phyloP scores from a whole-genome alignment of 2,113 vertebrate genomes.

The Cyanoderma ruficeps region DNA sequence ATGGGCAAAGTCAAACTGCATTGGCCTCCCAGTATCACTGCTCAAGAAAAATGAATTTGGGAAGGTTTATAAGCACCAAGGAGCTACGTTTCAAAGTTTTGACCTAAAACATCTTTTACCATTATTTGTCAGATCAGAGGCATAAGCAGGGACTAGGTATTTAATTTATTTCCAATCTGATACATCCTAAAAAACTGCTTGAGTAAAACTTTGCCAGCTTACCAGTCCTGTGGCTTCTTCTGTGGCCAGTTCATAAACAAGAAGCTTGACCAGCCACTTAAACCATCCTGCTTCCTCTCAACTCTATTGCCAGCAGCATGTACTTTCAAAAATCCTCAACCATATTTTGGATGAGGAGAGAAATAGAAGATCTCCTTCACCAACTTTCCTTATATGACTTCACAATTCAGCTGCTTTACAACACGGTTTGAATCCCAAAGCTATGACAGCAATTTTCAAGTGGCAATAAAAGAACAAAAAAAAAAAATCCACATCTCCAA shows the following conservation, averaged over 20 bases:
- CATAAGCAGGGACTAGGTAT: neutral
- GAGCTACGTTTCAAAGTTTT: neutral
- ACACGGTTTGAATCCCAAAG: neutral
- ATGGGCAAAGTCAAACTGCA: neutral
- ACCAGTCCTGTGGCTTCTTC: neutral
- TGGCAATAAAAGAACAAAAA: neutral
- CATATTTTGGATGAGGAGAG: neutral
- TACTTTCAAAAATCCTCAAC: neutral
- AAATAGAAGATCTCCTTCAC: neutral
- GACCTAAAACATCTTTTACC: neutral
- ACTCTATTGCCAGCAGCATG: neutral
- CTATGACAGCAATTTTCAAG: neutral
- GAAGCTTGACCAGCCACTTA: neutral
- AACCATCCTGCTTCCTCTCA: neutral
- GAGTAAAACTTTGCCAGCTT: neutral
- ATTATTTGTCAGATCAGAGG: neutral
- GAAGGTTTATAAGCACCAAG: neutral
- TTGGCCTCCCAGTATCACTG: neutral
- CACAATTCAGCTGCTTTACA: neutral
- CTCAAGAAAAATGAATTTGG: neutral
- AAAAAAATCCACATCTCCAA: neutral
- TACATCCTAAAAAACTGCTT: neutral
- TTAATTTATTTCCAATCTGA: neutral
- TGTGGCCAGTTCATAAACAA: neutral
- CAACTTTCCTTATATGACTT: neutral